Evolutionary conservation across 2,797 vertebrate genomes (phyloP).

Genomic region (Bovichtus variegatus): DNA sequence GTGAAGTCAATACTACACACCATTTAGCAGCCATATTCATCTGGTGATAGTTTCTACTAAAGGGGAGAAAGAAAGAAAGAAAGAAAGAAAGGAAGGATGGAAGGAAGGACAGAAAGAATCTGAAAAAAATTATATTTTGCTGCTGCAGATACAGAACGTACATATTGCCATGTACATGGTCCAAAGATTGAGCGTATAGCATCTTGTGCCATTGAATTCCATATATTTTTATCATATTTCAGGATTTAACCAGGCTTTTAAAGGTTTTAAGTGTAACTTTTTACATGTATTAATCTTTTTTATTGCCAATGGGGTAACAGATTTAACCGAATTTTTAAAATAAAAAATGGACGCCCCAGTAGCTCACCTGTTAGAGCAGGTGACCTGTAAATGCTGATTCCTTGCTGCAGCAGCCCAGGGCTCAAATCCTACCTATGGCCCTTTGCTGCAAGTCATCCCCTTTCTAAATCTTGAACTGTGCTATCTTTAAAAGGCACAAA

Average conservation of each 20-base stretch:
- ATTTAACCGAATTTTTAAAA: too few relatives aligned
- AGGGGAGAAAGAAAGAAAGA: not conserved
- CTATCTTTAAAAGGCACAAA: too few relatives aligned
- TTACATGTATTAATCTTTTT: too few relatives aligned
- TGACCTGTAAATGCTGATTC: too few relatives aligned
- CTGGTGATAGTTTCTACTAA: conserved; percentile 3
- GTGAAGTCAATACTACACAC: conserved; percentile 75
- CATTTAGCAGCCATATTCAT: conserved; percentile 68
- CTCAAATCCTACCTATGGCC: too few relatives aligned
- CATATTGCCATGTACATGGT: not conserved
- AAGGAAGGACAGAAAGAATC: not conserved
- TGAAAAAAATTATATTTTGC: not conserved
- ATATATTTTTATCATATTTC: not conserved
- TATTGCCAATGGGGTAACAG: too few relatives aligned
- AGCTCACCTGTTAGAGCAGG: too few relatives aligned
- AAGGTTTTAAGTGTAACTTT: not conserved
- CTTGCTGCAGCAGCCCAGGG: too few relatives aligned
- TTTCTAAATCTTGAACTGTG: too few relatives aligned
- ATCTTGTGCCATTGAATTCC: not conserved
- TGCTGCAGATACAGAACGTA: not conserved
- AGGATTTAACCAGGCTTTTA: not conserved
- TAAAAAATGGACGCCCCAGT: too few relatives aligned
- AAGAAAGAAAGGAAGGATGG: not conserved
- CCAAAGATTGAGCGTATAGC: not conserved
- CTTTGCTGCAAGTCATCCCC: too few relatives aligned